Base-by-base conservation (phyloP, 2,113 vertebrate species). In the Ammospiza nelsoni region DNA sequence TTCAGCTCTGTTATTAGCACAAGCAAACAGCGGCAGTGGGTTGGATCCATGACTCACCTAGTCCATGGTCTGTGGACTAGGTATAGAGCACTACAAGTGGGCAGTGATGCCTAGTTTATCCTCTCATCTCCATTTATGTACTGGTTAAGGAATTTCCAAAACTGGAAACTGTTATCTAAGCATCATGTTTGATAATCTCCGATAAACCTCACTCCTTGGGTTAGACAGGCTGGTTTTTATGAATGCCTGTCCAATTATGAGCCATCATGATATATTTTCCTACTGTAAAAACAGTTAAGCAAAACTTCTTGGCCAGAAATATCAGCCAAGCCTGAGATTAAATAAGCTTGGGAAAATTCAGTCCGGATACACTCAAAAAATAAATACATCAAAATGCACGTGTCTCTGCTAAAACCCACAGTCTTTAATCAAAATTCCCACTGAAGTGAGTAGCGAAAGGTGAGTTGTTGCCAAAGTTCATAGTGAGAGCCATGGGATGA, bases 401-500 rank as follows among this genome's bases (percentile, higher is more conserved):
- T 91, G 65, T 77, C 87, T 95, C 44, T 80, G 62, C 79, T 90
- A 86, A 91, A 92, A 37, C 65, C 67, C 5, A 0, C 84, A 85
- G 82, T 35, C 89, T 84, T 95, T 95, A 95, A 95, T 92, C 91
- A 97, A 91, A 95, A 91, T 94, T 95, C 87, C 94, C 87, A 91
- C 87, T 9, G 12, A 94, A 93, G 67, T 63, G 87, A 90, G 90
- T 33, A 86, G 93, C 1, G 0, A 91, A 85, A 97, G 65, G 72
- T 10, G 8, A 91, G 48, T 9, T 59, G 61, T 58, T 96, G 85
- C 94, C 93, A 96, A 81, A 92, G 93, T 87, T 94, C 95, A 92
- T 6, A 77, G 79, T 0, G 0, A 96, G 68, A 89, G 29, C 62
- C 79, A 68, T 61, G 76, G 85, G 88, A 94, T 75, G 65, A 87